Evolutionary conservation across 2,888 invertebrate genomes (phyloP), one percentile per base, ranked within the genome.

Genomic region (Cataglyphis livida): DNA sequence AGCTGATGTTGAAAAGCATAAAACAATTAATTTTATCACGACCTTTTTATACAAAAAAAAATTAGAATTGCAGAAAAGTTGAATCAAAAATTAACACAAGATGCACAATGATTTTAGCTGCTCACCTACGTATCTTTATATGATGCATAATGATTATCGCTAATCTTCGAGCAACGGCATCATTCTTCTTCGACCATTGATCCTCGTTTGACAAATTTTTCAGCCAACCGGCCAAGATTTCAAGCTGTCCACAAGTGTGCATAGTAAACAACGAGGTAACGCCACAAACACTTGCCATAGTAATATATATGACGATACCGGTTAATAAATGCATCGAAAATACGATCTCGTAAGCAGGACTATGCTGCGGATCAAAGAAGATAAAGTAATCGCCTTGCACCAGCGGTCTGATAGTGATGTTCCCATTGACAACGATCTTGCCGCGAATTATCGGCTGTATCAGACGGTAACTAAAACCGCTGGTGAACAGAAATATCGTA

Each of bases 171-270:
- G 62, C 32, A 25, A 18, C 28, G 7, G 10, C n/a, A 6, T 18
- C n/a, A 25, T 2, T 51, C 7, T 79, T 12, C 41, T 59, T 48
- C 25, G 59, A 59, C 68, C 61, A 28, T 15, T 41, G 28, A 3
- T 38, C 28, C 1, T 54, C 54, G 6, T 61, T 54, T 25, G 85
- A 38, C 10, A 88, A 48, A 66, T 83, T 35, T 9, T 86, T 57
- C 12, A 90, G 28, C 61, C 83, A 76, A 9, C 28, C 35, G 9
- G 76, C 75, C 0, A 91, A 32, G 32, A 90, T 85, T 9, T 88
- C 54, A 9, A 89, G 83, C 64, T 90, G 90, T 9, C 91, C 86
- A 74, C 90, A 90, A 5, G 85, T 87, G 35, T 91, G 91, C 75
- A 87, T 79, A 3, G 87, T 86, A 62, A 88, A 76, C 9, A 87